Evolutionary conservation across 1,140 invertebrate species (phyloP).

Genomic region (Atta cephalotes): DNA sequence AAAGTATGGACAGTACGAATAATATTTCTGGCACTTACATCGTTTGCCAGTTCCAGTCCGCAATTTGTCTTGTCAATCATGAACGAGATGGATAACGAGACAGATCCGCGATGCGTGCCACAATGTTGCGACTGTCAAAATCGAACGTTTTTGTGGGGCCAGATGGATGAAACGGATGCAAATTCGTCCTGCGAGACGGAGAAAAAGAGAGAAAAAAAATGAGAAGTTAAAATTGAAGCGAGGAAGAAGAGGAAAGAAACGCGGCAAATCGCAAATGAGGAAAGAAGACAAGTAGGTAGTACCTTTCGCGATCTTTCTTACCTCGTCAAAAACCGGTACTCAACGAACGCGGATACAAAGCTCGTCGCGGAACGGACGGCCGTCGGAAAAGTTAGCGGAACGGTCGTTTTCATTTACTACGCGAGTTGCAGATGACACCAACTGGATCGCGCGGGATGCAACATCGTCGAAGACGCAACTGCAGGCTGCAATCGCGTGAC

Average conservation of each 20-base stretch:
- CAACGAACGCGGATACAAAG: slow-evolving; percentile 11
- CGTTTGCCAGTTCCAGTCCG: not conserved
- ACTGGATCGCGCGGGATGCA: slow-evolving; percentile 11
- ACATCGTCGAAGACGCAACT: not conserved
- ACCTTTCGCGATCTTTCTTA: not conserved
- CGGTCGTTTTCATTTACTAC: slow-evolving; percentile 32
- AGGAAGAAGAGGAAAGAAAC: not conserved
- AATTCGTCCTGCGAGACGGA: slow-evolving; percentile 4
- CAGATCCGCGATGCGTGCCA: slow-evolving; percentile 31
- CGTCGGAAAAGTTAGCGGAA: slow-evolving; percentile 42
- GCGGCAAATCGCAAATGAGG: not conserved
- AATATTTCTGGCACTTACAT: slow-evolving; percentile 20
- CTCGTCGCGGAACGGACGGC: slow-evolving; percentile 8
- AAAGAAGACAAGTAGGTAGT: slow-evolving; percentile 1
- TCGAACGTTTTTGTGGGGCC: slow-evolving; percentile 31
- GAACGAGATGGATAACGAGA: slow-evolving; percentile 55
- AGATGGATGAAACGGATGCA: slow-evolving; percentile 31
- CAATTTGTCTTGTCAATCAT: slow-evolving; percentile 56
- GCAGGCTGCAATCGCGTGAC: slow-evolving; percentile 47
- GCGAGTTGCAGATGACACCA: slow-evolving; percentile 41
- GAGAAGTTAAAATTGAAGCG: slow-evolving; percentile 17
- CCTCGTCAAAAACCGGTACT: slow-evolving; percentile 40
- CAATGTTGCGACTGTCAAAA: slow-evolving; percentile 50
- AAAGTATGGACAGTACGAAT: not conserved
- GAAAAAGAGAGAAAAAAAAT: not conserved